These are phyloP conservation scores for Epirrhoe tristata DNA, from an alignment of 2,888 invertebrate species.

Conservation along the genomic window DNA sequence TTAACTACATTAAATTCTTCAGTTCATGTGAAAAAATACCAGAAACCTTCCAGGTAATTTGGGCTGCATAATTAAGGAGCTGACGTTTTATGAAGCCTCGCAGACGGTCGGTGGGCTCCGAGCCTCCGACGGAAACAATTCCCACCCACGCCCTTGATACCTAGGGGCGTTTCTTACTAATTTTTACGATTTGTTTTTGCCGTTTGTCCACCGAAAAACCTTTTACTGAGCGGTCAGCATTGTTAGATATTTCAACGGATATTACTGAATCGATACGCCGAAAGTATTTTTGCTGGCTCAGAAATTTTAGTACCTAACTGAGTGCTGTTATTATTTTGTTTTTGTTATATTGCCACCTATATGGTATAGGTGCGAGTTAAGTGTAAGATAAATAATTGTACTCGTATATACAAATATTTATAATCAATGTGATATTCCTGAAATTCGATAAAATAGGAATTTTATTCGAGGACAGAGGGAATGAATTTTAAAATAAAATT, in stretches of 20 bases:
- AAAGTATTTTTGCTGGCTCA: neutral
- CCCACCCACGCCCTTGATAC: constrained; percentile 32
- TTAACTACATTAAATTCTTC: neutral
- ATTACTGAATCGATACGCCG: neutral
- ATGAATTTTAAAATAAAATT: neutral
- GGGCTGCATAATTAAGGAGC: constrained; percentile 35
- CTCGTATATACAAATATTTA: too few relatives aligned
- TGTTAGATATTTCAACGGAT: neutral
- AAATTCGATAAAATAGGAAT: neutral
- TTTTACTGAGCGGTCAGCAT: neutral
- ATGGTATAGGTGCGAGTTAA: too few relatives aligned
- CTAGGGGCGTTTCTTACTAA: constrained; percentile 10
- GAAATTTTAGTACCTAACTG: neutral
- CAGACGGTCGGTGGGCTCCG: constrained; percentile 29
- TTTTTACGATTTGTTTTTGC: constrained; percentile 11
- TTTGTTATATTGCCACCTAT: neutral
- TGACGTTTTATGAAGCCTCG: constrained; percentile 32
- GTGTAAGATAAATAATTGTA: too few relatives aligned
- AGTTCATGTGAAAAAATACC: neutral
- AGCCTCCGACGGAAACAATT: constrained; percentile 29
- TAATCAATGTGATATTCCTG: too few relatives aligned
- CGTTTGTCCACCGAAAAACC: neutral
- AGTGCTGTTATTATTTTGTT: neutral
- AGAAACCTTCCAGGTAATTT: constrained; percentile 9
- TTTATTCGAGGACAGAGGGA: neutral